A percentile compares a stretch with the other conserved stretches of the same genome.
phyloP scores from a whole-genome alignment of 2,888 invertebrate genomes.

The Drosophila emarginata region DNA sequence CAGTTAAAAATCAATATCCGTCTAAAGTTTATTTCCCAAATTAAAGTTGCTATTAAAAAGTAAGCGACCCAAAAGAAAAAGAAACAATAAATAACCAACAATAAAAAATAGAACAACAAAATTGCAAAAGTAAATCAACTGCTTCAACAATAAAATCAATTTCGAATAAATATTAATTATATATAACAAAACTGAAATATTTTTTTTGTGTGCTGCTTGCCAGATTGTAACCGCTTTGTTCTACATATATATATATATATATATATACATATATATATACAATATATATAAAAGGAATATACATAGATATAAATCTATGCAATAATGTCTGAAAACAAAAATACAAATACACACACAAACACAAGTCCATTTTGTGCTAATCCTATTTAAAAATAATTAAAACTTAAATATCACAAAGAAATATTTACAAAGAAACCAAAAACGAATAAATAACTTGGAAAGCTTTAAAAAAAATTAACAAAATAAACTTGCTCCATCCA shows the following conservation, averaged over 20 bases:
- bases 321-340: conserved; percentile 38
- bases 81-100: conserved; percentile 5
- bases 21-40: conserved; percentile 82
- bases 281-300: conserved; percentile 16
- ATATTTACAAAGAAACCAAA: neutral
- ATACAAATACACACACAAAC: conserved; percentile 18
- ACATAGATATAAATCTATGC: neutral
- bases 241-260: conserved; percentile 21
- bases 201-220: conserved; percentile 46
- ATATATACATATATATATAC: conserved; percentile 9
- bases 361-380: conserved; percentile 37
- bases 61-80: conserved; percentile 25
- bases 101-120: conserved; percentile 7
- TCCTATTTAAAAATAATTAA: conserved; percentile 8
- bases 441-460: conserved; percentile 2
- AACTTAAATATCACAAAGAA: conserved; percentile 5
- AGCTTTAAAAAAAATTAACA: conserved; percentile 1
- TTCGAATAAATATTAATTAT: conserved; percentile 16
- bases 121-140: conserved; percentile 7
- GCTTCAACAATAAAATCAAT: neutral
- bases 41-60: conserved; percentile 42
- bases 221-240: conserved; percentile 51
- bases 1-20: conserved; percentile 82
- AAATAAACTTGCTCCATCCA: conserved; percentile 38
- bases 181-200: conserved; percentile 10